Evolutionary conservation across 2,888 invertebrate genomes (phyloP), one percentile per base, ranked within the genome.

Genomic region (Cremastobaeus sp.): DNA sequence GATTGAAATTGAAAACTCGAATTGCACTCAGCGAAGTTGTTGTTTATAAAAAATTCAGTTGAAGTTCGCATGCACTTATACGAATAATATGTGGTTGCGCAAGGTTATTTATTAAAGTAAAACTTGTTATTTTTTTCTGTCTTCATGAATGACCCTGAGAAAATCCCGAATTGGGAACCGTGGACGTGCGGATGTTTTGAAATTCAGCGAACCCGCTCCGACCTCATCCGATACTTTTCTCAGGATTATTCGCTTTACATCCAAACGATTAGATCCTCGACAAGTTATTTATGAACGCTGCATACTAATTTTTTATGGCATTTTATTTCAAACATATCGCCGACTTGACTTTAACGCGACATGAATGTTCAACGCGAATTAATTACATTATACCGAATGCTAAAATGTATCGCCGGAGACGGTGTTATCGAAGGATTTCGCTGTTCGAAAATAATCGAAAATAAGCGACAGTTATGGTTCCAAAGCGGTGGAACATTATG

Each of bases 111-210:
- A 15, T 55, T 55, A n/a, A 30, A 20, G 20, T 20, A 32, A 41
- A 55, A 41, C 30, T 12, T 30, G 11, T 11, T 52, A 41, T n/a
- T 11, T 57, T 43, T 34, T 54, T 39, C 52, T 17, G 28, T 21
- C 18, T 45, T 30, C 21, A 15, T 25, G 11, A 45, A 11, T 25
- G 68, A 43, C 50, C 59, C 43, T 57, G 60, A 54, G 45, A 60
- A 69, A 69, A 60, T 54, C 69, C 69, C 60, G 14, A 54, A 37
- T 47, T 35, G 5, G 37, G 54, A 18, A 47, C 9, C 32, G 20
- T 35, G 20, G 21, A 43, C 62, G 52, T 50, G 47, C 17, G 48
- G 20, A 35, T 30, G 32, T 55, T 55, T 65, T 54, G 55, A 47
- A 55, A 54, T 45, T 48, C 28, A 14, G 30, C 34, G 8, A 14